Evolutionary conservation across 2,888 invertebrate genomes (phyloP).

Genomic region (Geophilus truncorum): DNA sequence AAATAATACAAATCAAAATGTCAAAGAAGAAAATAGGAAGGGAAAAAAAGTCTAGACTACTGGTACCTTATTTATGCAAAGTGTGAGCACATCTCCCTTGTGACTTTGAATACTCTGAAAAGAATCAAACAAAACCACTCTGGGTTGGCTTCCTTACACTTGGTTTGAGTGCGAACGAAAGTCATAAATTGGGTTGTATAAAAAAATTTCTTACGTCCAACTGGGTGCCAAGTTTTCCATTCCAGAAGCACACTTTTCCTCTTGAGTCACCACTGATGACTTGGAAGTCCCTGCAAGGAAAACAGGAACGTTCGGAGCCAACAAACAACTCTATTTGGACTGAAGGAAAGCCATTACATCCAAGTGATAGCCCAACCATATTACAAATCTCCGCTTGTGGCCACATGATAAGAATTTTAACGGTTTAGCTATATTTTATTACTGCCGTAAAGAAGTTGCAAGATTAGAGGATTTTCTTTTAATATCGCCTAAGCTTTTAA

Average conservation of each 20-base stretch:
- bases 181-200: neutral
- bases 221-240: conserved; percentile 70
- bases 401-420: conserved; percentile 18
- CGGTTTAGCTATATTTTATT: conserved; percentile 18
- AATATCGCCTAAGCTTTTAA: conserved; percentile 3
- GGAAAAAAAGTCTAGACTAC: neutral
- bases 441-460: neutral
- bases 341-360: conserved; percentile 20
- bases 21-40: no score
- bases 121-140: conserved; percentile 33
- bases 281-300: conserved; percentile 60
- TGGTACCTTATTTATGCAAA: conserved; percentile 58
- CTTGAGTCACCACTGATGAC: conserved; percentile 83
- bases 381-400: conserved; percentile 15
- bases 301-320: conserved; percentile 17
- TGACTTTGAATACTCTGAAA: conserved; percentile 62
- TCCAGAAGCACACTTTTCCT: conserved; percentile 83
- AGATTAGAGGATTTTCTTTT: conserved; percentile 2
- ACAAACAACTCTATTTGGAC: conserved; percentile 15
- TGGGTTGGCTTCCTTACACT: neutral
- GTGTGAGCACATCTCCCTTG: conserved; percentile 70
- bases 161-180: conserved; percentile 1
- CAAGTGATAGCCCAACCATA: conserved; percentile 15
- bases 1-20: neutral
- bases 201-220: conserved; percentile 57